Evolutionary conservation across 2,797 vertebrate genomes (phyloP), one percentile per base, ranked within the genome.

Genomic region (Enteromius argenteus): DNA sequence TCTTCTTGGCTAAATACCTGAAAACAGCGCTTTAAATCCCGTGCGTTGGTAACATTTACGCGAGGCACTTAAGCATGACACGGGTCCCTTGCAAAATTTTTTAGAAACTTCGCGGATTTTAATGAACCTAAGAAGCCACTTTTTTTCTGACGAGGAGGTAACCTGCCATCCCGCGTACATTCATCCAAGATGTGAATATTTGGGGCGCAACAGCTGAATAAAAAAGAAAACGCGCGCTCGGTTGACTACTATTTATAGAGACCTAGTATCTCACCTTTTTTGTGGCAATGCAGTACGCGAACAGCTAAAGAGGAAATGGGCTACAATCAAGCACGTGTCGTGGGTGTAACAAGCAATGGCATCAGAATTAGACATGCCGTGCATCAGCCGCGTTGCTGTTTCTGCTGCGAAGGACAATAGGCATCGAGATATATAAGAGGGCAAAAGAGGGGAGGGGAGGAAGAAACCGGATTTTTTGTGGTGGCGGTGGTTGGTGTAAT

Each of bases 401-500:
- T 89, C 86, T 88, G 81, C 86, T 78, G 81, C 89, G 35, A 79
- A 90, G 94, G 94, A 96, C 94, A 95, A 95, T 94, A 95, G 94
- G 92, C 91, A 88, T 90, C 90, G 92, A 92, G 89, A 93, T 93
- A 93, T 88, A 91, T 88, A 91, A 87, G 90, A 90, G 90, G 69
- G 92, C 81, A 85, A 85, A 83, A 85, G 88, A 89, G 89, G 87
- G 88, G 92, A 90, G 91, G 92, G 92, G 87, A 85, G 87, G 88
- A 84, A 89, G 91, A 89, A 91, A 90, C 90, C 86, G 90, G 90
- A 91, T 91, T 92, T 92, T 92, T 91, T 86, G 91, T 93, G 92
- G 87, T 86, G 85, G 91, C 93, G 88, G 90, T 93, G 91, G 92
- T 91, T 94, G 92, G 89, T 92, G 91, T 92, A 91, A 91, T 89